Evolutionary conservation across 1,140 invertebrate species (phyloP), one percentile per base, ranked within the genome.

Genomic region (Wasmannia auropunctata): DNA sequence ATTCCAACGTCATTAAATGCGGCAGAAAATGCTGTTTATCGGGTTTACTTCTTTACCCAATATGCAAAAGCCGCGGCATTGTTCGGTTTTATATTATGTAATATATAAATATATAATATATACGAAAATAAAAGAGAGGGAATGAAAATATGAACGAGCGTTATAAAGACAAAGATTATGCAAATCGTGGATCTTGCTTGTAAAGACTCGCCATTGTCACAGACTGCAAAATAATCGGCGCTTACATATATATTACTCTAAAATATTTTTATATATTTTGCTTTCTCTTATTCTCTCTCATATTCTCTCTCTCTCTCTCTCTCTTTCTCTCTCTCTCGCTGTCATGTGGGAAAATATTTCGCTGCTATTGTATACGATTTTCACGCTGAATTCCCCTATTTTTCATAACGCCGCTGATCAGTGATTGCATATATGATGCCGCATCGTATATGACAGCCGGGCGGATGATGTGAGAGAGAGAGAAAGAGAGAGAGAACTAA

Each of bases 141-240:
- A 67, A 8, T 28, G n/a, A n/a, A 67, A 51, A 80, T 51, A n/a
- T 34, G 25, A 8, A 37, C 22, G 11, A 4, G n/a, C 43, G 8
- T 1, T 37, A 22, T 67, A 51, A 79, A 80, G 76, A 51, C 43
- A 67, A 54, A 80, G 62, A 80, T 80, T 69, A 80, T 51, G 76
- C 16, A 67, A 80, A 69, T 67, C 62, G 14, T 0, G n/a, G 28
- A 76, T n/a, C 16, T 43, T 40, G 56, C 37, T 58, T 75, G 22
- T 40, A 58, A 60, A 40, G 60, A 67, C 31, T 72, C 70, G 19
- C 7, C 58, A 5, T 75, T 34, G 25, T 11, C 31, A n/a, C 11
- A 46, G 16, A 34, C n/a, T 34, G 43, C 46, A 40, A 54, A 37
- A 51, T n/a, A 51, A 25, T 10, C 43, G 4, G 2, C n/a, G 8